Conservation (phyloP, 2,113 vertebrate species). For the Urocitellus parryii region DNA sequence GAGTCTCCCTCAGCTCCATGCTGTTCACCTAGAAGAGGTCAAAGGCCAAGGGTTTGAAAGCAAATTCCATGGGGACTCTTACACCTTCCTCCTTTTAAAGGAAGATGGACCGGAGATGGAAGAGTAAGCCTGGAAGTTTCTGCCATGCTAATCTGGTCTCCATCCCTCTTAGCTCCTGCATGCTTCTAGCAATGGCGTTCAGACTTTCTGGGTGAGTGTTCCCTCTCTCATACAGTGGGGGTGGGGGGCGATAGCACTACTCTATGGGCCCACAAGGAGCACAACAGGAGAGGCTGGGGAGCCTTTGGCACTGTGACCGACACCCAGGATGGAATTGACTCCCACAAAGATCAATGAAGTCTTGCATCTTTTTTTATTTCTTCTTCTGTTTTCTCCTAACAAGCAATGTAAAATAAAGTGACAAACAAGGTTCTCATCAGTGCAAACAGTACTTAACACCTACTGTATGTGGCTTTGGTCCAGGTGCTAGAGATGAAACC, state of each 20-base stretch:
- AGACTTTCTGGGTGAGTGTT: background rate
- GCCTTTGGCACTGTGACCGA: background rate
- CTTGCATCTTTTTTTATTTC: background rate
- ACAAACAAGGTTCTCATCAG: background rate
- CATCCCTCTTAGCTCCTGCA: background rate
- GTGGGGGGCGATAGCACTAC: too few species aligned
- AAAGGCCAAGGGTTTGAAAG: background rate
- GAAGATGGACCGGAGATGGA: background rate
- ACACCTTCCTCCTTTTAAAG: background rate
- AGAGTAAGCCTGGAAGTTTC: background rate
- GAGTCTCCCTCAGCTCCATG: too few species aligned
- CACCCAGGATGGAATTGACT: accelerated
- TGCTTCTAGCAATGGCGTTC: background rate
- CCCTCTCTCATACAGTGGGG: accelerated
- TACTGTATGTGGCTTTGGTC: background rate
- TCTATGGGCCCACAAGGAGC: background rate
- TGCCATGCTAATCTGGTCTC: background rate
- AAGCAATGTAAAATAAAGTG: background rate
- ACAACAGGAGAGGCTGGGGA: background rate
- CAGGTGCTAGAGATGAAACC: too few species aligned
- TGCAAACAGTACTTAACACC: background rate
- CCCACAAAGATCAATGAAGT: background rate
- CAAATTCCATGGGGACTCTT: background rate
- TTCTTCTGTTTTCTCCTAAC: background rate
- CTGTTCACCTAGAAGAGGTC: background rate